Evolutionary conservation across 2,888 invertebrate species (phyloP).

Genomic region (Cistogaster globosa): DNA sequence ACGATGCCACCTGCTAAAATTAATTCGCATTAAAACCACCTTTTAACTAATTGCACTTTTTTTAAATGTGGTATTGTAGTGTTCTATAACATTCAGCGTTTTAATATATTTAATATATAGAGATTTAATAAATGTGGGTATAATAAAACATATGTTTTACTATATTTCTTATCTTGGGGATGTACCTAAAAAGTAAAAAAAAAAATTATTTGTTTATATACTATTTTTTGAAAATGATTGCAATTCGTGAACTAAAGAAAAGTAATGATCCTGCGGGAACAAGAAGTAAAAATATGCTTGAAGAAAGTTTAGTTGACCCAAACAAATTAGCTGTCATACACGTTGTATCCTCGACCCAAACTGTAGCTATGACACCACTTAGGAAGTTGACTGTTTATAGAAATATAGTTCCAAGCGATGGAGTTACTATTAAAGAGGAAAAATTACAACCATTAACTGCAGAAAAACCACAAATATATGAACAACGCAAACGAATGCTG

Average conservation of each 20-base stretch:
- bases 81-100: neutral
- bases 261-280: neutral
- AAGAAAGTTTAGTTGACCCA: neutral
- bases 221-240: neutral
- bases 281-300: neutral
- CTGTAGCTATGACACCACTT: conserved; percentile 4
- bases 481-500: conserved; percentile 76
- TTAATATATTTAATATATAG: neutral
- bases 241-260: neutral
- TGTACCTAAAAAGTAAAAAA: conserved; percentile 44
- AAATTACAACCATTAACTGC: neutral
- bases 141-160: conserved; percentile 8
- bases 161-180: conserved; percentile 48
- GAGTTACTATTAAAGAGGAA: neutral
- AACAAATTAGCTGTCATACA: conserved; percentile 19
- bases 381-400: conserved; percentile 6
- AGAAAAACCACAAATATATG: conserved; percentile 41
- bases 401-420: neutral
- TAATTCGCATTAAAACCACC: too few relatives aligned
- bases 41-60: too few relatives aligned
- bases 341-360: conserved; percentile 20
- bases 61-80: neutral
- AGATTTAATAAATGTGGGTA: neutral
- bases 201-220: conserved; percentile 4
- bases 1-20: too few relatives aligned